Conservation (phyloP, 2,113 vertebrate species). For the Rhineura floridana region DNA sequence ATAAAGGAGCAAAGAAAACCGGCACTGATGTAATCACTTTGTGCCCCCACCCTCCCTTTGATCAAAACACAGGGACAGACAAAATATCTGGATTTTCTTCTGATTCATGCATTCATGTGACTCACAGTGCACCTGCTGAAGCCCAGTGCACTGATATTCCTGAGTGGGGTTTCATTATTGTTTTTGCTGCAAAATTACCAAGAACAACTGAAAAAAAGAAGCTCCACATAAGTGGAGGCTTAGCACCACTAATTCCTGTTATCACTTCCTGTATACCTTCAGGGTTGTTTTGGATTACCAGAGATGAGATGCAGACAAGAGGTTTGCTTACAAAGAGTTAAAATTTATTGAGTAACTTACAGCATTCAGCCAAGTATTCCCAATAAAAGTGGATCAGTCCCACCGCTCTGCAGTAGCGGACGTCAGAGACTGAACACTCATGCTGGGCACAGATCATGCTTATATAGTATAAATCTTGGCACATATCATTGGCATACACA, state of each 20-base stretch:
- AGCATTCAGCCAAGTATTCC: too few relatives aligned
- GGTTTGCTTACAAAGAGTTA: too few relatives aligned
- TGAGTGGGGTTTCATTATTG: not conserved
- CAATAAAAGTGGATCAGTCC: too few relatives aligned
- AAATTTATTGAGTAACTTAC: too few relatives aligned
- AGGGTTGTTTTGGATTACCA: too few relatives aligned
- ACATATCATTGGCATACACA: too few relatives aligned
- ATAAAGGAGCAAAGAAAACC: not conserved
- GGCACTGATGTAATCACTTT: not conserved
- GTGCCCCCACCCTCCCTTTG: not conserved
- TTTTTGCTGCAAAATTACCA: slow-evolving; percentile 23
- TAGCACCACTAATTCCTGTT: slow-evolving; percentile 42
- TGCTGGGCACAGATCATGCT: too few relatives aligned
- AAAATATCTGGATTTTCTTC: not conserved
- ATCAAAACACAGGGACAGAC: not conserved
- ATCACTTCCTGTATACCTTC: too few relatives aligned
- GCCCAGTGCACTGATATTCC: not conserved
- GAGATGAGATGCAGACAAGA: too few relatives aligned
- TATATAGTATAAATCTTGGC: too few relatives aligned
- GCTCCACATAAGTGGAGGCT: slow-evolving; percentile 25
- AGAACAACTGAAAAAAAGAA: slow-evolving; percentile 22
- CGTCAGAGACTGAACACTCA: too few relatives aligned
- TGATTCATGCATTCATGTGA: not conserved
- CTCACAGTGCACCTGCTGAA: not conserved
- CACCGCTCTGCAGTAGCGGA: too few relatives aligned